phyloP scores from a whole-genome alignment of 30 jellyfish, hydroid and myxozoan genomes.

The Morbakka virulenta region DNA sequence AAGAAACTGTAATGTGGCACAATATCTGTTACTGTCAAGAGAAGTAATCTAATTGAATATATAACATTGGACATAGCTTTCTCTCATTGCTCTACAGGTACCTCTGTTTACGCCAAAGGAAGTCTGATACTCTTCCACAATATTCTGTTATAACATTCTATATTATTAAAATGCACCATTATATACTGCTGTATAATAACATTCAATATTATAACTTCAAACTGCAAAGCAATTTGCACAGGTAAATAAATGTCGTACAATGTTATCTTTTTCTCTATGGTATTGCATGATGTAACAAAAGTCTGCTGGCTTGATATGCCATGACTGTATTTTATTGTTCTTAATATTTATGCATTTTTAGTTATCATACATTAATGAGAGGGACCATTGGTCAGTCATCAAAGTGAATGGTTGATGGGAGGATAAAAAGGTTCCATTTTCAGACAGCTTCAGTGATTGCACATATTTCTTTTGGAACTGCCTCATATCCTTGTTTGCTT shows the following conservation, averaged over 20 bases:
- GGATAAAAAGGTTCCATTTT: slow-evolving; percentile 59
- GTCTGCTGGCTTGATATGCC: slow-evolving; percentile 64
- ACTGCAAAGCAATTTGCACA: no score
- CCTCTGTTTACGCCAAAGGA: slow-evolving; percentile 37
- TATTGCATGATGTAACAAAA: slow-evolving; percentile 42
- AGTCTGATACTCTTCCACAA: slow-evolving; percentile 42
- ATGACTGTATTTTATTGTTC: slow-evolving; percentile 52
- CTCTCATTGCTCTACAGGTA: slow-evolving; percentile 45
- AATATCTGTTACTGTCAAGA: slow-evolving; percentile 62
- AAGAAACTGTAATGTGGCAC: slow-evolving; percentile 68
- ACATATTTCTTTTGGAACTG: slow-evolving; percentile 47
- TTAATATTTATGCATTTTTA: slow-evolving; percentile 50
- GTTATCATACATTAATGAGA: slow-evolving; percentile 65
- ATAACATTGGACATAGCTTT: slow-evolving; percentile 57
- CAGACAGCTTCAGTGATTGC: slow-evolving; percentile 61
- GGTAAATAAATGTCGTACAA: background rate
- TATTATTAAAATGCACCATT: no score
- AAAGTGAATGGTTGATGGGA: no score
- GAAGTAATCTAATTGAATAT: slow-evolving; percentile 64
- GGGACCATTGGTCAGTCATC: slow-evolving; percentile 56
- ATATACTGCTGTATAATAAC: no score
- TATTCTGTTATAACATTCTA: slow-evolving; percentile 39
- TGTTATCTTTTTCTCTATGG: slow-evolving; percentile 32
- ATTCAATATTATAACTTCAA: no score
- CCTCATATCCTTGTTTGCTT: background rate